These are phyloP conservation scores for Fragum whitleyi DNA, from an alignment of 2,888 invertebrate genomes.

Conservation along the genomic window DNA sequence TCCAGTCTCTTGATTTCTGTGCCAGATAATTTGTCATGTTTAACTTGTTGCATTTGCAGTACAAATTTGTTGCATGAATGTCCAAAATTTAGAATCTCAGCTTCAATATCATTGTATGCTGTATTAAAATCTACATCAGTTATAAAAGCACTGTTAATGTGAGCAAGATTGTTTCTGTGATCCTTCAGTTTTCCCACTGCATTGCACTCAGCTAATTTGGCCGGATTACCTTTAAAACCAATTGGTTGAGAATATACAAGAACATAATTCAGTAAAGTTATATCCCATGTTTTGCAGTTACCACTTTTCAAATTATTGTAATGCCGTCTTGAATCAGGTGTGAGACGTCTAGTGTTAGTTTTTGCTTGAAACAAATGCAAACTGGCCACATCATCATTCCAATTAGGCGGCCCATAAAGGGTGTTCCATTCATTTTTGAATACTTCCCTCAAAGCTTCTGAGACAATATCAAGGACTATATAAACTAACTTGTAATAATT, in stretches of 20 bases:
- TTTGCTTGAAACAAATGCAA: neutral
- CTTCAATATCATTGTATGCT: neutral
- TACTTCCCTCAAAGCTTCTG: conserved; percentile 1
- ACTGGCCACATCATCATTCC: conserved; percentile 3
- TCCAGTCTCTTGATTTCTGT: conserved; percentile 2
- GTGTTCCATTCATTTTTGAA: conserved; percentile 20
- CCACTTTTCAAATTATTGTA: neutral
- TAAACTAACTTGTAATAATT: conserved; percentile 8
- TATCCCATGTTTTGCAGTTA: conserved; percentile 11
- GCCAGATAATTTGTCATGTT: neutral
- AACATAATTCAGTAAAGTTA: neutral
- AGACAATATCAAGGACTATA: conserved; percentile 13
- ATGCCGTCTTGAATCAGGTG: neutral
- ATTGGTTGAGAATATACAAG: conserved; percentile 2
- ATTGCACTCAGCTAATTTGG: neutral
- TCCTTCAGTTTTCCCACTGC: neutral
- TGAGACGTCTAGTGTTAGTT: neutral
- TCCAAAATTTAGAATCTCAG: neutral
- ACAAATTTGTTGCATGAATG: neutral
- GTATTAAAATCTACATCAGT: neutral
- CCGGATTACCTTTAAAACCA: neutral
- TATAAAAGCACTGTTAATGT: neutral
- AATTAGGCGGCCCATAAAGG: neutral
- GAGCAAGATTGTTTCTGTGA: neutral
- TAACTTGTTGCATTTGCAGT: neutral